phyloP scores from a whole-genome alignment of 2,888 invertebrate genomes.

The Cynaeus angustus region DNA sequence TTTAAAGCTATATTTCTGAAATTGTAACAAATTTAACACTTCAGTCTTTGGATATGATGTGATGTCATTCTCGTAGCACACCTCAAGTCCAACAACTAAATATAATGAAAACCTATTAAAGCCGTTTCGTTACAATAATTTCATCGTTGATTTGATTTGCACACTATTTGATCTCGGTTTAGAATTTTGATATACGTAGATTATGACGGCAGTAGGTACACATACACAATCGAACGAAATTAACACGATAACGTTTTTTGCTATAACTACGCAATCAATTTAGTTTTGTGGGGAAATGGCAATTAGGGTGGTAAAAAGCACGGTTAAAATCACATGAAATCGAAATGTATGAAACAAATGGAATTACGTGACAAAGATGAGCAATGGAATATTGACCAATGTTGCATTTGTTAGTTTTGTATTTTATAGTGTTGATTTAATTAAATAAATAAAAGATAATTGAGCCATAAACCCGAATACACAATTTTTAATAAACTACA shows the following conservation, averaged over 20 bases:
- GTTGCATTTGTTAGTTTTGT: background rate
- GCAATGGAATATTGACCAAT: background rate
- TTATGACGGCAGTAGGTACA: constrained; percentile 35
- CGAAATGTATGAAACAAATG: constrained; percentile 5
- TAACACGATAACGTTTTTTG: constrained; percentile 9
- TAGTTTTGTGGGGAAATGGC: constrained; percentile 20
- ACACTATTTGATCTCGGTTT: constrained; percentile 27
- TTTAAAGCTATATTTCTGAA: constrained; percentile 47
- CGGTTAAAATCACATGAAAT: constrained; percentile 7
- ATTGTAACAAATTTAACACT: constrained; percentile 51
- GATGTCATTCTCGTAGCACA: constrained; percentile 43
- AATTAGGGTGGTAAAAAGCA: constrained; percentile 15
- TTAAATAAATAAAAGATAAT: background rate
- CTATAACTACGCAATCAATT: constrained; percentile 29
- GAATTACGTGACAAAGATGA: constrained; percentile 1
- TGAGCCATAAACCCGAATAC: background rate
- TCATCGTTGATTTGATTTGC: constrained; percentile 35
- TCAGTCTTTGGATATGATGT: constrained; percentile 60
- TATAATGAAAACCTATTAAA: constrained; percentile 16
- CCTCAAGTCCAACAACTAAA: constrained; percentile 38
- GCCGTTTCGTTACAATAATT: constrained; percentile 14
- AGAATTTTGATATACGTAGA: constrained; percentile 48
- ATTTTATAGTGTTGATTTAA: background rate
- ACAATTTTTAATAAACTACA: constrained; percentile 3
- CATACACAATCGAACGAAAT: constrained; percentile 14